These are phyloP conservation scores for Acipenser ruthenus DNA, from an alignment of 2,797 vertebrate species.

Conservation along the genomic window DNA sequence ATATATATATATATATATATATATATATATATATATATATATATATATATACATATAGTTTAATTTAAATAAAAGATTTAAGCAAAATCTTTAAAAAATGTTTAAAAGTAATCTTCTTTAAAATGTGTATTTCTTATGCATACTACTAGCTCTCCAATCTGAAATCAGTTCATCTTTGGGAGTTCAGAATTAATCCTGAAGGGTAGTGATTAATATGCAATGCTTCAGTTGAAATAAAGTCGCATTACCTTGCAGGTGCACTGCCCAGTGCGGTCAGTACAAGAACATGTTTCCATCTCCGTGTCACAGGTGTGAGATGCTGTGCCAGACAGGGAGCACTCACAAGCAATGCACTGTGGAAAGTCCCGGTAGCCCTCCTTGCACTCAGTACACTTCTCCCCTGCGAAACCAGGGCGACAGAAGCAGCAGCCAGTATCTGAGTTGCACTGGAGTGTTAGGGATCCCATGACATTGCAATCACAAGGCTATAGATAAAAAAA, in stretches of 20 bases:
- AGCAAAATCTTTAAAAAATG: too few relatives aligned
- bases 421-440: conserved; percentile 81
- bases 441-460: conserved; percentile 77
- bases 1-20: too few relatives aligned
- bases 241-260: conserved; percentile 85
- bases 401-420: conserved; percentile 78
- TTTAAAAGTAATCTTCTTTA: too few relatives aligned
- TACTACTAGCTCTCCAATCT: too few relatives aligned
- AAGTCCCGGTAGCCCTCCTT: conserved; percentile 79
- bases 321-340: conserved; percentile 69
- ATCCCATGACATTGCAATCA: conserved; percentile 73
- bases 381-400: conserved; percentile 82
- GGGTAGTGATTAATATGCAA: too few relatives aligned
- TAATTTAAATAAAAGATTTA: too few relatives aligned
- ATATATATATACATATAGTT: too few relatives aligned
- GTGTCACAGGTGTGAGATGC: conserved; percentile 70
- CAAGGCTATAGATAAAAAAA: conserved; percentile 59
- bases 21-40: too few relatives aligned
- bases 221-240: too few relatives aligned
- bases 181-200: too few relatives aligned
- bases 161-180: too few relatives aligned
- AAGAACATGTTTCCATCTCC: conserved; percentile 68
- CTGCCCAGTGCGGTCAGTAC: conserved; percentile 70
- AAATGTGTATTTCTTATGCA: too few relatives aligned
- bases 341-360: conserved; percentile 73